Conservation (phyloP, 2,113 vertebrate species). For the Percopsis transmontana region DNA sequence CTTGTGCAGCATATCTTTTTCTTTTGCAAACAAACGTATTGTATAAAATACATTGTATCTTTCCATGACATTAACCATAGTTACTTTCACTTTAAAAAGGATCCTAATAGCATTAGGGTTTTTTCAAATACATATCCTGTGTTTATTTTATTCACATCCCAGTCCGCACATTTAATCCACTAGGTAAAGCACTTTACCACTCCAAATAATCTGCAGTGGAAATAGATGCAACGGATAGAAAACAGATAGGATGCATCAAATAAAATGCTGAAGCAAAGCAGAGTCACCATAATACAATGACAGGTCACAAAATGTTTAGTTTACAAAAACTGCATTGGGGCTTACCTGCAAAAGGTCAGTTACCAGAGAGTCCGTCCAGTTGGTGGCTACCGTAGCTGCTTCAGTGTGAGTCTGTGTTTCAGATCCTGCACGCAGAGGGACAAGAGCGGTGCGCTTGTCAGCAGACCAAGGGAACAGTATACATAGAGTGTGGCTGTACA, state of each 20-base stretch:
- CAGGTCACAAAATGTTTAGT: background rate
- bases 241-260: background rate
- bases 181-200: no score
- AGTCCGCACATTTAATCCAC: no score
- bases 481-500: slow-evolving; percentile 9
- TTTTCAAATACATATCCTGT: no score
- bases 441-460: background rate
- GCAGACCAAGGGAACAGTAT: slow-evolving; percentile 6
- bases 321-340: background rate
- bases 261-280: background rate
- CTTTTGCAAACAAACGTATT: no score
- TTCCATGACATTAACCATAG: no score
- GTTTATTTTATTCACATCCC: no score
- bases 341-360: slow-evolving; percentile 84
- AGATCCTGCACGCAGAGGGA: slow-evolving; percentile 65
- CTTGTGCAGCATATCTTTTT: no score
- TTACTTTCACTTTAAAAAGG: no score
- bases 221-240: no score
- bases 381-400: slow-evolving; percentile 76
- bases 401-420: slow-evolving; percentile 77
- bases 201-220: no score
- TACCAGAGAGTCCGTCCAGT: slow-evolving; percentile 86
- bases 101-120: no score
- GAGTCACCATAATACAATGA: background rate
- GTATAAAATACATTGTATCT: no score